A percentile compares a stretch with the other conserved stretches of the same genome.
Conservation (phyloP, 2,113 vertebrate genomes). For the Dolichotis patagonum region DNA sequence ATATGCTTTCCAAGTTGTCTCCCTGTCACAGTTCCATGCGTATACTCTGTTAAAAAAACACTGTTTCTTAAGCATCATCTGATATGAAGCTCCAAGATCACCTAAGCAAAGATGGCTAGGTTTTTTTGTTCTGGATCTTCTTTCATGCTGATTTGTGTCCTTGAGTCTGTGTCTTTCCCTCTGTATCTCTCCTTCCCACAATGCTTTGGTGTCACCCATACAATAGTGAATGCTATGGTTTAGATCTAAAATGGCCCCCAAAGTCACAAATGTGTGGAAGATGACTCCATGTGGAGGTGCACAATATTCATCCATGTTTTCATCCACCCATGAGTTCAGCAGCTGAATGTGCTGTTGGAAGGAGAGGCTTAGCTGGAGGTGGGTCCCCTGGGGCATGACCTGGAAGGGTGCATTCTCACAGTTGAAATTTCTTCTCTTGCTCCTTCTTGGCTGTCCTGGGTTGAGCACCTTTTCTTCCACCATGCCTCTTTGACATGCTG, state of each 20-base stretch:
- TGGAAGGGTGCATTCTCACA: neutral
- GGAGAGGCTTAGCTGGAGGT: neutral
- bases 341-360: neutral
- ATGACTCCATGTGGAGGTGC: neutral
- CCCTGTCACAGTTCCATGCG: no score
- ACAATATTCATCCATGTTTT: neutral
- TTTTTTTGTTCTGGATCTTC: neutral
- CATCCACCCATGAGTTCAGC: neutral
- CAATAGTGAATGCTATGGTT: neutral
- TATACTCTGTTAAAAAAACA: neutral
- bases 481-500: no score
- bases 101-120: neutral
- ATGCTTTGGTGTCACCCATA: neutral
- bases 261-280: neutral
- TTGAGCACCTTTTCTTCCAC: no score
- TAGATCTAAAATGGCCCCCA: neutral
- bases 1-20: neutral
- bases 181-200: neutral
- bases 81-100: neutral
- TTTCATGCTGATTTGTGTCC: neutral
- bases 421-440: no score
- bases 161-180: neutral
- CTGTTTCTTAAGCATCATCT: neutral
- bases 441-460: no score
- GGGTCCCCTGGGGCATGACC: neutral